Percentiles rank a stretch among this genome's conserved stretches.
These are phyloP conservation scores for Cossypha caffra DNA, from an alignment of 2,797 vertebrate genomes.

Conservation along the genomic window DNA sequence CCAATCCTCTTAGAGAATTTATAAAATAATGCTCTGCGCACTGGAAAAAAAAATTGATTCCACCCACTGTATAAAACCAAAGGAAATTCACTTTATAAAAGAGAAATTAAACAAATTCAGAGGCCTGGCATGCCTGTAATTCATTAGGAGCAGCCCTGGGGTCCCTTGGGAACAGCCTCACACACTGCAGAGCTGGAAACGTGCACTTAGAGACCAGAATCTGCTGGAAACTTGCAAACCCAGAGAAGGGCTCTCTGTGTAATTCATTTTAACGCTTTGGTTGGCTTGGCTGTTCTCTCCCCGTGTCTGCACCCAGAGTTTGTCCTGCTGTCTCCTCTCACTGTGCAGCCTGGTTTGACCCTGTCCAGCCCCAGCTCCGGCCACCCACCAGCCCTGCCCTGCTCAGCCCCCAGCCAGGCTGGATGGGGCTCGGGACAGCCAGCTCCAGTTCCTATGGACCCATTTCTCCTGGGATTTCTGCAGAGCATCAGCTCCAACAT, in stretches of 20 bases:
- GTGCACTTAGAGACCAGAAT: neutral
- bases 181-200: neutral
- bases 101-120: neutral
- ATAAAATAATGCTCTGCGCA: neutral
- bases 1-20: conserved; percentile 37
- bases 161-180: neutral
- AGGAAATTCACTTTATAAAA: conserved; percentile 13
- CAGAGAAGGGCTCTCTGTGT: neutral
- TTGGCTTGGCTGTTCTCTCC: neutral
- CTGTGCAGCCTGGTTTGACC: no score
- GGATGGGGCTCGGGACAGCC: neutral
- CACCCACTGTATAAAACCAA: neutral
- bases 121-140: neutral
- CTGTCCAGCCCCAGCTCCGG: neutral
- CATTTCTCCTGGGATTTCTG: neutral
- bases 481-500: neutral
- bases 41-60: neutral
- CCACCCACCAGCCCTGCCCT: neutral
- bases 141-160: neutral
- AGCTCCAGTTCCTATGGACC: neutral
- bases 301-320: neutral
- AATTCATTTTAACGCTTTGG: accelerated
- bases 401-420: no score
- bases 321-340: accelerated
- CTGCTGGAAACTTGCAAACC: neutral